phyloP scores from a whole-genome alignment of 2,113 vertebrate species.

The Corythaixoides concolor region DNA sequence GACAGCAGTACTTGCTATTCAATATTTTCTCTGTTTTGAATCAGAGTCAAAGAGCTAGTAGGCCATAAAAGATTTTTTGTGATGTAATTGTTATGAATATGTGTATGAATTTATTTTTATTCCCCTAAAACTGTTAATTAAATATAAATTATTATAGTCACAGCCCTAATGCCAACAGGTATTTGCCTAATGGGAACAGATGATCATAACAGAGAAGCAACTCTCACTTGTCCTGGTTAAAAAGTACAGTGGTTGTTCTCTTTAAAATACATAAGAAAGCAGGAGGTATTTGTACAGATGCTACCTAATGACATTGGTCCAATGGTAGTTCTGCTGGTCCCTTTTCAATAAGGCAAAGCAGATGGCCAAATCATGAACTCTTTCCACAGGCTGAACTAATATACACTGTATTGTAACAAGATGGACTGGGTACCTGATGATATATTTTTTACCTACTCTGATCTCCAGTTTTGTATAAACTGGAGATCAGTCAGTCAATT shows the following conservation, averaged over 20 bases:
- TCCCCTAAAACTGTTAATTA: slow-evolving; percentile 4
- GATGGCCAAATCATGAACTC: background rate
- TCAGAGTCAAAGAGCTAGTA: background rate
- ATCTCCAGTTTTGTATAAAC: background rate
- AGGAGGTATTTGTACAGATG: slow-evolving; percentile 46
- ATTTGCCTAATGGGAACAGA: slow-evolving; percentile 65
- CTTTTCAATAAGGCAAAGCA: slow-evolving; percentile 51
- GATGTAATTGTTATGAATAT: background rate
- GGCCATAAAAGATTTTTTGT: background rate
- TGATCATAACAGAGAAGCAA: slow-evolving; percentile 38
- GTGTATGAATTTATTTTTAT: slow-evolving; percentile 12
- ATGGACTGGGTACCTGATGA: background rate
- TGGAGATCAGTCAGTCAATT: background rate
- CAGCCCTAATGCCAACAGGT: background rate
- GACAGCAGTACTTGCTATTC: background rate
- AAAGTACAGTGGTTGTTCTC: slow-evolving; percentile 40
- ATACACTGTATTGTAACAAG: background rate
- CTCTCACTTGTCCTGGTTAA: background rate
- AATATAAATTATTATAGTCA: slow-evolving; percentile 17
- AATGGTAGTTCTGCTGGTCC: slow-evolving; percentile 24
- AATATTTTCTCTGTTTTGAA: background rate
- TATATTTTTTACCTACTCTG: background rate
- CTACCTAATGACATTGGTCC: background rate
- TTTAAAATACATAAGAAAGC: slow-evolving; percentile 32
- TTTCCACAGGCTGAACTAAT: background rate